Conservation (phyloP, 2,797 vertebrate species). For the Novumbra hubbsi region DNA sequence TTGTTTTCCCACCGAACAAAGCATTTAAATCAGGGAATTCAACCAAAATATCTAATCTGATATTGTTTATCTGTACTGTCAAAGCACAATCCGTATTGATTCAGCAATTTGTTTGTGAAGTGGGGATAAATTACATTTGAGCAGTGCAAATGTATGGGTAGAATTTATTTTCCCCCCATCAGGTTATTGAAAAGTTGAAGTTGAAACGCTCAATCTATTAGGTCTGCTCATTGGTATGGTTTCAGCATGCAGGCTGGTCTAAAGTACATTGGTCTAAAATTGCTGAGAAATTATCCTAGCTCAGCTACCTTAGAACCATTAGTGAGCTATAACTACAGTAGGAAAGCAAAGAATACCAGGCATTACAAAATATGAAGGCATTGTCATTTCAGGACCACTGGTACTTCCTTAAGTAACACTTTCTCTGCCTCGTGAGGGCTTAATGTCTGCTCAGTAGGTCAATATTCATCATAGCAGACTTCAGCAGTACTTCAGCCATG, state of each 20-base stretch:
- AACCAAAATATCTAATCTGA: background rate
- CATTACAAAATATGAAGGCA: background rate
- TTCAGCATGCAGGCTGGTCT: background rate
- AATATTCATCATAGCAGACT: background rate
- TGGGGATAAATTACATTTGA: background rate
- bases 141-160: background rate
- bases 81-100: no score
- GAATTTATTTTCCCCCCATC: background rate
- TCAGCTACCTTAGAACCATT: background rate
- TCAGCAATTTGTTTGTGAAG: no score
- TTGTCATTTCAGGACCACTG: background rate
- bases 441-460: background rate
- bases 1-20: background rate
- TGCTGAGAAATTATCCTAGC: background rate
- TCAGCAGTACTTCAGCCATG: no score
- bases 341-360: background rate
- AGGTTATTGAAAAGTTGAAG: background rate
- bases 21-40: background rate
- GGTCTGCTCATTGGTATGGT: background rate
- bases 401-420: background rate
- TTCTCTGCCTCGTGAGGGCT: background rate
- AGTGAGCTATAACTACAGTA: background rate
- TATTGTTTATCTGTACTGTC: no score
- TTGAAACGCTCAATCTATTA: background rate
- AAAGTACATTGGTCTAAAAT: slow-evolving; percentile 1